Conservation (phyloP, 2,113 vertebrate species). For the Danio rerio region DNA sequence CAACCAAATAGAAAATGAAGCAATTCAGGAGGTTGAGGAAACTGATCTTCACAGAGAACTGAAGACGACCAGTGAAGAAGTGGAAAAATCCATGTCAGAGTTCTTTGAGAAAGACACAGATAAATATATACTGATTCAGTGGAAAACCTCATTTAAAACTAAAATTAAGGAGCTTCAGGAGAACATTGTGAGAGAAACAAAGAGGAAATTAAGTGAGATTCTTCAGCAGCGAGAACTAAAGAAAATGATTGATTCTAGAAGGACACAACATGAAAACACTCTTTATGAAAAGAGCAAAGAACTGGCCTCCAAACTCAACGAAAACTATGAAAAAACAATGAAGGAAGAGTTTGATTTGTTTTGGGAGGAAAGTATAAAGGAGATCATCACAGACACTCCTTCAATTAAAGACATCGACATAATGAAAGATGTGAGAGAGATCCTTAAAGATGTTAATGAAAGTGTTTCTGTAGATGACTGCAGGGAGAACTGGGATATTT, state of each 20-base stretch:
- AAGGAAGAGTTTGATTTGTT: not conserved
- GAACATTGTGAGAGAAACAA: not conserved
- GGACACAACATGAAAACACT: not conserved
- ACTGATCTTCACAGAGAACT: not conserved
- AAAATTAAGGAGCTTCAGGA: slow-evolving; percentile 7
- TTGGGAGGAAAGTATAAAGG: not conserved
- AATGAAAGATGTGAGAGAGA: not conserved
- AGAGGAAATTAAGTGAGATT: not conserved
- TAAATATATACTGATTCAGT: not conserved
- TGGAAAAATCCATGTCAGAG: not conserved
- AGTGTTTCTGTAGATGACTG: not conserved
- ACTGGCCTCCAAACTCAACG: not conserved
- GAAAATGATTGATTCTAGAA: not conserved
- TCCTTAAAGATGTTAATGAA: not conserved
- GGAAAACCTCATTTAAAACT: not conserved
- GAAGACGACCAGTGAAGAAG: not conserved
- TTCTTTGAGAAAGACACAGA: not conserved
- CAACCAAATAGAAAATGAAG: not conserved
- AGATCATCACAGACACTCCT: not conserved
- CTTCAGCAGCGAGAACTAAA: not conserved
- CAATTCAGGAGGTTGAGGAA: not conserved
- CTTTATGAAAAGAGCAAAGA: not conserved
- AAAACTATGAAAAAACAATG: not conserved
- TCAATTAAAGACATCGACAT: not conserved
- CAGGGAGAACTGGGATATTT: not conserved